These are phyloP conservation scores for Leptodactylus fallax DNA, from an alignment of 2,797 vertebrate species.

Conservation along the genomic window DNA sequence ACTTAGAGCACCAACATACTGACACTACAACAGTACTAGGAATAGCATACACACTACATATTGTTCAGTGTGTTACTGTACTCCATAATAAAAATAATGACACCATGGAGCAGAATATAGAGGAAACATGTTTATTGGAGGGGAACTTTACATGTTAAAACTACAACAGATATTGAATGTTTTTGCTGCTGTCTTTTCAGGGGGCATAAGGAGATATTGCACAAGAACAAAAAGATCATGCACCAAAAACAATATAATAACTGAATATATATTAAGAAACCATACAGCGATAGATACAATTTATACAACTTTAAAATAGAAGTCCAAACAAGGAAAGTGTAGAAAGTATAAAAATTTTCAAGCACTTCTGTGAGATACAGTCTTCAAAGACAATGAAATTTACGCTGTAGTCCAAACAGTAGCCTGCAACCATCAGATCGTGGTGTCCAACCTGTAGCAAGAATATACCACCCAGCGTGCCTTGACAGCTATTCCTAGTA, in stretches of 20 bases:
- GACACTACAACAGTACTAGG: no score
- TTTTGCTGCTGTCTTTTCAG: slow-evolving; percentile 68
- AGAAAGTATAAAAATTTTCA: slow-evolving; percentile 69
- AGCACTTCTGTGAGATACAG: slow-evolving; percentile 71
- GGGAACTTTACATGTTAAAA: slow-evolving; percentile 73
- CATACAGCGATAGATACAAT: slow-evolving; percentile 66
- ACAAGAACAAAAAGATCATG: slow-evolving; percentile 61
- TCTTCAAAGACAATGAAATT: slow-evolving; percentile 62
- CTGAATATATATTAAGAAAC: slow-evolving; percentile 69
- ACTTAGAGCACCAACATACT: no score
- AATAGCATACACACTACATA: no score
- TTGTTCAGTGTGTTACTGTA: no score
- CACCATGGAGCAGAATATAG: neutral
- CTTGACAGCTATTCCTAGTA: neutral
- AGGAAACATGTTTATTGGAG: slow-evolving; percentile 74
- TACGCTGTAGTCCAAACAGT: neutral
- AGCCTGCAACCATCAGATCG: neutral
- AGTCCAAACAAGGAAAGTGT: slow-evolving; percentile 67
- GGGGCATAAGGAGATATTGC: slow-evolving; percentile 73
- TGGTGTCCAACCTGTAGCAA: neutral
- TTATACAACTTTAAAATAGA: slow-evolving; percentile 72
- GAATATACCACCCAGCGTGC: neutral
- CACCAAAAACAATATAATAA: slow-evolving; percentile 69
- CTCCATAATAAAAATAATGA: neutral
- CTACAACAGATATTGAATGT: slow-evolving; percentile 66